A percentile compares a stretch with the other conserved stretches of the same genome.
Conservation (phyloP, 1,140 invertebrate genomes). For the Panagrolaimus sp. region DNA sequence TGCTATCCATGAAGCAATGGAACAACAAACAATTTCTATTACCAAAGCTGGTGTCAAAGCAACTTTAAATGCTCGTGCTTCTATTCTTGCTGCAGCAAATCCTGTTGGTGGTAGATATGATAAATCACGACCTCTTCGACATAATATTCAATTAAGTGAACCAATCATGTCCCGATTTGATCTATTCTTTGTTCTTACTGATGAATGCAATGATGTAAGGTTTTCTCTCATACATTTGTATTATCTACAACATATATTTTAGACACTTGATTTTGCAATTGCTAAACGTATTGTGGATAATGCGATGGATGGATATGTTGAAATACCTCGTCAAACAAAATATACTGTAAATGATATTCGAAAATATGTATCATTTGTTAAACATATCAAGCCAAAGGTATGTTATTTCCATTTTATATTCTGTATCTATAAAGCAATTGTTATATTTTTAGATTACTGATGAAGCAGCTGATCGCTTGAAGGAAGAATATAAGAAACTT, state of each 20-base stretch:
- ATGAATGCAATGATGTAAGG: constrained; percentile 81
- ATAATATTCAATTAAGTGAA: constrained; percentile 85
- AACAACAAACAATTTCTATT: constrained; percentile 98
- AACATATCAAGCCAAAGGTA: constrained; percentile 89
- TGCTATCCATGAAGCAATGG: constrained; percentile 99
- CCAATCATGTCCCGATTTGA: constrained; percentile 99
- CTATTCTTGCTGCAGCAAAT: constrained; percentile 95
- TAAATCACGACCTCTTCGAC: constrained; percentile 81
- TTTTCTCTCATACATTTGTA: not conserved
- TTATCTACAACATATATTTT: no score
- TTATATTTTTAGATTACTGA: constrained; percentile 61
- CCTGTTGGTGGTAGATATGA: constrained; percentile 93
- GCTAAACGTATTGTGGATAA: constrained; percentile 89
- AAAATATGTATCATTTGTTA: constrained; percentile 88
- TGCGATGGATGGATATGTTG: constrained; percentile 69
- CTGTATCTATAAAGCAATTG: not conserved
- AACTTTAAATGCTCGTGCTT: constrained; percentile 91
- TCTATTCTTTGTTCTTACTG: constrained; percentile 93
- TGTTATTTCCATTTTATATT: constrained; percentile 55
- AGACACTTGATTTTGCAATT: constrained; percentile 84
- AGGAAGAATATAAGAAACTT: constrained; percentile 80
- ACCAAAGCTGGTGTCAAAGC: constrained; percentile 95
- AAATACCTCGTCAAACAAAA: constrained; percentile 68
- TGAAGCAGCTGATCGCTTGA: constrained; percentile 76
- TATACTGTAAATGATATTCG: constrained; percentile 81